Conservation (phyloP, 2,888 invertebrate genomes). For the Temnothorax unifasciatus region DNA sequence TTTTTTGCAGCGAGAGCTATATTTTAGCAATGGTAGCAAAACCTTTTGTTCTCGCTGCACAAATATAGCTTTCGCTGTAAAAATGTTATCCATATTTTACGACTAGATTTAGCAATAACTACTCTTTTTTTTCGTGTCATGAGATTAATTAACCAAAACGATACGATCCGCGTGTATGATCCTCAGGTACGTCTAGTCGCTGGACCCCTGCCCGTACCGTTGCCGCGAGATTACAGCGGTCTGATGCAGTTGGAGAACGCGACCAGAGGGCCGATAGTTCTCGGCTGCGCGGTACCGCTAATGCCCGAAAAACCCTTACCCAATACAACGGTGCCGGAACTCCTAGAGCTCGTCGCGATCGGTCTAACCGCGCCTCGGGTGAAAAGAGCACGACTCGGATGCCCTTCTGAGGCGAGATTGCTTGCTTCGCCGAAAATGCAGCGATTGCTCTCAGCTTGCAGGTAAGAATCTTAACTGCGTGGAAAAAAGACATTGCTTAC, state of each 20-base stretch:
- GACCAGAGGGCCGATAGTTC: slow-evolving; percentile 85
- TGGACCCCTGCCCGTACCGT: slow-evolving; percentile 84
- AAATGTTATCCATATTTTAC: too few relatives aligned
- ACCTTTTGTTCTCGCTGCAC: too few relatives aligned
- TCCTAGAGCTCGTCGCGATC: slow-evolving; percentile 83
- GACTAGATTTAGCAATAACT: too few relatives aligned
- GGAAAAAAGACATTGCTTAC: background rate
- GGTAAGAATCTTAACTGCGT: slow-evolving; percentile 73
- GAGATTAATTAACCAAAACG: slow-evolving; percentile 16
- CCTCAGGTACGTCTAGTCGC: slow-evolving; percentile 86
- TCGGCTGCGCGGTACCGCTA: slow-evolving; percentile 86
- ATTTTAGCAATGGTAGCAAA: too few relatives aligned
- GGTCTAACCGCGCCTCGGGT: slow-evolving; percentile 84
- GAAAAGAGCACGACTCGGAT: slow-evolving; percentile 82
- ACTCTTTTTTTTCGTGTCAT: too few relatives aligned
- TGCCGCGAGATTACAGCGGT: slow-evolving; percentile 86
- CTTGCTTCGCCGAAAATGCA: slow-evolving; percentile 86
- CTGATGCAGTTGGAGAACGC: slow-evolving; percentile 85
- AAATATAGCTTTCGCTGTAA: too few relatives aligned
- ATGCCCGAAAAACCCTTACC: slow-evolving; percentile 83
- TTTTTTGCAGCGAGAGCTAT: too few relatives aligned
- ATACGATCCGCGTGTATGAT: slow-evolving; percentile 8
- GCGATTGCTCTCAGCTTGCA: slow-evolving; percentile 86
- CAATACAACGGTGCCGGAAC: slow-evolving; percentile 82
- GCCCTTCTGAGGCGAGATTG: slow-evolving; percentile 85